These are phyloP conservation scores for Conistra vaccinii DNA, from an alignment of 2,888 invertebrate species.

Conservation along the genomic window DNA sequence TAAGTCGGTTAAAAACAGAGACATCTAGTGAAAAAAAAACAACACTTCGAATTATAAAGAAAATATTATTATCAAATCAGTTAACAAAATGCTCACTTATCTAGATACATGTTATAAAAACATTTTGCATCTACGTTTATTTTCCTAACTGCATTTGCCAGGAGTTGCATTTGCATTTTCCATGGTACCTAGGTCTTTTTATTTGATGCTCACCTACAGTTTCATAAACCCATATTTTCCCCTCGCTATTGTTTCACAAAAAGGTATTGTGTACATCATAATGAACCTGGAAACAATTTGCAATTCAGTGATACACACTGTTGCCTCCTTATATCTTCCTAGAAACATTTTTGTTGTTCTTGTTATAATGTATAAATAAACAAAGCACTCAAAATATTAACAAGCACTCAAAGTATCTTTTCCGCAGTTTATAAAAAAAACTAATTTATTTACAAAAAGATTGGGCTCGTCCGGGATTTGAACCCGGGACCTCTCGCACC, in stretches of 20 bases:
- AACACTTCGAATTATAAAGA: neutral
- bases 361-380: slow-evolving; percentile 32
- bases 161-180: slow-evolving; percentile 16
- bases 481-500: slow-evolving; percentile 91
- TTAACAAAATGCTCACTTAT: no score
- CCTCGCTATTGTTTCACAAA: slow-evolving; percentile 53
- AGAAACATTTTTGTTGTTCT: slow-evolving; percentile 20
- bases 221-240: slow-evolving; percentile 42
- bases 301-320: slow-evolving; percentile 66
- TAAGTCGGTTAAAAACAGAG: neutral
- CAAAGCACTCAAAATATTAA: slow-evolving; percentile 28
- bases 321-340: slow-evolving; percentile 25
- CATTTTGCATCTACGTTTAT: neutral
- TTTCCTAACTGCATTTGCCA: slow-evolving; percentile 13
- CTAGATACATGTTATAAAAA: neutral
- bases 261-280: slow-evolving; percentile 66
- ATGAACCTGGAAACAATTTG: slow-evolving; percentile 67
- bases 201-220: slow-evolving; percentile 4
- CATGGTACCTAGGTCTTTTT: neutral
- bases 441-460: slow-evolving; percentile 44
- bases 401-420: neutral
- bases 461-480: slow-evolving; percentile 91
- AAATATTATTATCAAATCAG: neutral
- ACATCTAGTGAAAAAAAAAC: neutral
- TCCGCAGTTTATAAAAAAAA: neutral